Evolutionary conservation across 2,888 invertebrate genomes (phyloP), one percentile per base, ranked within the genome.

Genomic region (Apamea sordens): DNA sequence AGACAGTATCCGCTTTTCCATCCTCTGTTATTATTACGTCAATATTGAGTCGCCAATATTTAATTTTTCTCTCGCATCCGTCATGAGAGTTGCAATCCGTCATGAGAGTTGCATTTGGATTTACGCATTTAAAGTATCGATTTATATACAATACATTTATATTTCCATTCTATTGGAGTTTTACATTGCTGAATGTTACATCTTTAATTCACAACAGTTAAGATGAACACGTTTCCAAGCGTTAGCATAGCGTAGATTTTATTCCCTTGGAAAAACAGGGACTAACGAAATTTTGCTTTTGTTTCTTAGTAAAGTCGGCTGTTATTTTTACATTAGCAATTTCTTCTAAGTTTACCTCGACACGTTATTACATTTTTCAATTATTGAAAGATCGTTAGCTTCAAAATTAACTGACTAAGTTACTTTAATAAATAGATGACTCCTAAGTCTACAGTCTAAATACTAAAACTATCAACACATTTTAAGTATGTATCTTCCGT

Each of bases 41-140:
- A 92, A 92, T 91, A 92, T 91, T 89, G 88, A 88, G 85, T 80
- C 78, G 88, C 89, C 89, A 91, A 92, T 92, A 90, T 92, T 91
- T 86, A 84, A 88, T 84, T 91, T 90, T 80, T 80, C 83, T 86
- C 85, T 86, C 73, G 82, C 74, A 67, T 78, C 64, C 59, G 73
- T 82, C 72, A 78, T 74, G 61, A 79, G 63, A 76, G 61, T 80
- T 79, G 65, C 73, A 75, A 67, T 78, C 64, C 59, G 73, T 82
- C 72, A 78, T 74, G 61, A 79, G 63, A 76, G 61, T 80, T 79
- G 65, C 73, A 75, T 81, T 72, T 80, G 79, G 73, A 72, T 69
- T 65, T 65, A 61, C 36, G 18, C 24, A 50, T 73, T 76, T 77
- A 41, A 47, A 61, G n/a, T 61, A 63, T 78, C 15, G 47, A 63